Percentiles rank a stretch among this genome's conserved stretches.
phyloP scores from a whole-genome alignment of 2,888 invertebrate genomes.

The Nymphalis urticae region DNA sequence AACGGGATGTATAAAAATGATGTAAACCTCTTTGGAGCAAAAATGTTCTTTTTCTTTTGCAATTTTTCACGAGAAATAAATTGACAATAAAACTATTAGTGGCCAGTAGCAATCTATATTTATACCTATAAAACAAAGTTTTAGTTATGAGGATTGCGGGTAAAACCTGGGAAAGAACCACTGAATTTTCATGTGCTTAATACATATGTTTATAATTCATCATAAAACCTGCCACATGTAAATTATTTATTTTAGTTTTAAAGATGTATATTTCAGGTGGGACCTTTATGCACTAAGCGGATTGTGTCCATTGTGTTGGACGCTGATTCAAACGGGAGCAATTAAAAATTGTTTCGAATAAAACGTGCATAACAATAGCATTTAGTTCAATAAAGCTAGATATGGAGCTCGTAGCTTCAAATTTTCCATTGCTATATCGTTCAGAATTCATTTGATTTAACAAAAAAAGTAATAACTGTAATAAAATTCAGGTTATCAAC shows the following conservation, averaged over 20 bases:
- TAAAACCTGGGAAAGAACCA: too few relatives aligned
- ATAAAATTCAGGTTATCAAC: not conserved
- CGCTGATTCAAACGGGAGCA: slow-evolving; percentile 22
- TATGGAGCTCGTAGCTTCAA: not conserved
- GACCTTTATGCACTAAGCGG: slow-evolving; percentile 31
- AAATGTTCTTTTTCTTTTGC: slow-evolving; percentile 5
- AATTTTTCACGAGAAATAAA: not conserved
- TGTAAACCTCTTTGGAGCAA: slow-evolving; percentile 10
- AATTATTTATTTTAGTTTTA: slow-evolving; percentile 16
- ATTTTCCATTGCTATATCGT: slow-evolving; percentile 9
- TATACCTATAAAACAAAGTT: too few relatives aligned
- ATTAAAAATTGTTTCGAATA: slow-evolving; percentile 29
- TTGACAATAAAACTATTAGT: not conserved
- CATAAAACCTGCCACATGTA: too few relatives aligned
- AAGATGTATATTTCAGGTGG: slow-evolving; percentile 26
- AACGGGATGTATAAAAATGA: not conserved
- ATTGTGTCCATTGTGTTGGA: slow-evolving; percentile 29
- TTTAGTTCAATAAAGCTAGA: slow-evolving; percentile 15
- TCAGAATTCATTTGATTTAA: slow-evolving; percentile 11
- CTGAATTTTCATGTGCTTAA: too few relatives aligned
- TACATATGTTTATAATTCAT: too few relatives aligned
- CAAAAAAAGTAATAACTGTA: slow-evolving; percentile 1
- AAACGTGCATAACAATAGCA: slow-evolving; percentile 26
- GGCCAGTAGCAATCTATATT: not conserved
- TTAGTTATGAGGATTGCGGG: too few relatives aligned